Conservation (phyloP, 1,140 invertebrate genomes). For the Drosophila subobscura region DNA sequence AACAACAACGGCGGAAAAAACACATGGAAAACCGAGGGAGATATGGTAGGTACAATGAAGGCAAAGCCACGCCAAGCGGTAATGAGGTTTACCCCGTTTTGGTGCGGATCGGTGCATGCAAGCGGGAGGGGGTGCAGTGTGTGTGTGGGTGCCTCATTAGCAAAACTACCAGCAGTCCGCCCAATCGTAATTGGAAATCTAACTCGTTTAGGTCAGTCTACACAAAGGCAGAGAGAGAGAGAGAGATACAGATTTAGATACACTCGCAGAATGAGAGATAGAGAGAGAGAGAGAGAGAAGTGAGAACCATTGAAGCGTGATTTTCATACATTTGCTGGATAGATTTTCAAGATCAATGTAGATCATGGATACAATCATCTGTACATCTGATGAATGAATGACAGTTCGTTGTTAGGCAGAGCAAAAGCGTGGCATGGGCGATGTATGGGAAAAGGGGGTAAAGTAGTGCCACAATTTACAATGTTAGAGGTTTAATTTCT, state of each 20-base stretch:
- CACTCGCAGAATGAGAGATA: neutral
- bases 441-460: neutral
- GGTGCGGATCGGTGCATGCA: neutral
- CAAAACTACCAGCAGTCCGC: constrained; percentile 58
- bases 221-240: constrained; percentile 4
- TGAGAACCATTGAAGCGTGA: constrained; percentile 57
- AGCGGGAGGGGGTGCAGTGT: neutral
- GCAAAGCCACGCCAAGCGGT: constrained; percentile 28
- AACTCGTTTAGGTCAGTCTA: constrained; percentile 64
- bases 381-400: constrained; percentile 30
- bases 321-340: constrained; percentile 49
- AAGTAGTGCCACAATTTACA: too few species aligned
- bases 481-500: too few species aligned
- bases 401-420: constrained; percentile 26
- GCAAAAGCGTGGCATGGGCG: too few species aligned
- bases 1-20: constrained; percentile 34
- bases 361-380: constrained; percentile 22
- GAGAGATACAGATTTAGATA: constrained; percentile 1
- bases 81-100: constrained; percentile 40
- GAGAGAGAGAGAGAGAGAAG: neutral
- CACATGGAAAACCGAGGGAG: constrained; percentile 8
- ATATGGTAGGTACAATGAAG: constrained; percentile 4
- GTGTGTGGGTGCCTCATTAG: constrained; percentile 58
- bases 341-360: constrained; percentile 69
- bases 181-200: constrained; percentile 74